Conservation (phyloP, 2,888 invertebrate genomes). For the Tetropium fuscum region DNA sequence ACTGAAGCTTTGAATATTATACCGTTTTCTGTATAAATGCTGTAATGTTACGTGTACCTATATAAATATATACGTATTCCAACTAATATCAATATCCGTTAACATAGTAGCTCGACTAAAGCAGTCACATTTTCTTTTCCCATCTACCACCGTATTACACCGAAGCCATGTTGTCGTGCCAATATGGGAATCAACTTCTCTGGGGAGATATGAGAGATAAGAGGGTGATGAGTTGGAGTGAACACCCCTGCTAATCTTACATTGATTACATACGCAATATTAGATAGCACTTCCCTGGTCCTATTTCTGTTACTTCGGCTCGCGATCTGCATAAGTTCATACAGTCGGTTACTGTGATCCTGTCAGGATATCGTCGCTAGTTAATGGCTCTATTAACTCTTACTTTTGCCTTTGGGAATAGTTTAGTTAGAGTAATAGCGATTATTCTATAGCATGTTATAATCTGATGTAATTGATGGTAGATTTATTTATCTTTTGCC, state of each 20-base stretch:
- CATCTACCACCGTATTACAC: conserved; percentile 39
- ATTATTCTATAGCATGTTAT: conserved; percentile 43
- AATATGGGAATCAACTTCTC: conserved; percentile 52
- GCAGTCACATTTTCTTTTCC: conserved; percentile 48
- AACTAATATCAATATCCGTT: conserved; percentile 61
- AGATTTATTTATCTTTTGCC: neutral
- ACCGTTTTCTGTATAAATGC: too few relatives aligned
- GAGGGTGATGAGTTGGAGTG: conserved; percentile 58
- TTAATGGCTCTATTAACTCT: conserved; percentile 48
- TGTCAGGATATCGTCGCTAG: conserved; percentile 43
- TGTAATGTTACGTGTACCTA: too few relatives aligned
- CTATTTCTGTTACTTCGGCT: conserved; percentile 31
- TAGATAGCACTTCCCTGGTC: conserved; percentile 61
- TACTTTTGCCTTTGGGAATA: conserved; percentile 44
- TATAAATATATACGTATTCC: conserved; percentile 44
- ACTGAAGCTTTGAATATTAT: too few relatives aligned
- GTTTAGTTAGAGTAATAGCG: conserved; percentile 43
- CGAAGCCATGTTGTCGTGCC: conserved; percentile 41
- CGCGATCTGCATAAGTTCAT: conserved; percentile 44
- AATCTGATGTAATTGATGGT: conserved; percentile 33
- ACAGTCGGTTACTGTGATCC: conserved; percentile 32
- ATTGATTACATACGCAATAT: conserved; percentile 66
- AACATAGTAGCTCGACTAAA: conserved; percentile 49
- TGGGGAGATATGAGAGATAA: conserved; percentile 61
- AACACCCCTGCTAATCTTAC: conserved; percentile 65